These are phyloP conservation scores for Drosophila murphyi DNA, from an alignment of 1,140 invertebrate genomes.

Conservation along the genomic window DNA sequence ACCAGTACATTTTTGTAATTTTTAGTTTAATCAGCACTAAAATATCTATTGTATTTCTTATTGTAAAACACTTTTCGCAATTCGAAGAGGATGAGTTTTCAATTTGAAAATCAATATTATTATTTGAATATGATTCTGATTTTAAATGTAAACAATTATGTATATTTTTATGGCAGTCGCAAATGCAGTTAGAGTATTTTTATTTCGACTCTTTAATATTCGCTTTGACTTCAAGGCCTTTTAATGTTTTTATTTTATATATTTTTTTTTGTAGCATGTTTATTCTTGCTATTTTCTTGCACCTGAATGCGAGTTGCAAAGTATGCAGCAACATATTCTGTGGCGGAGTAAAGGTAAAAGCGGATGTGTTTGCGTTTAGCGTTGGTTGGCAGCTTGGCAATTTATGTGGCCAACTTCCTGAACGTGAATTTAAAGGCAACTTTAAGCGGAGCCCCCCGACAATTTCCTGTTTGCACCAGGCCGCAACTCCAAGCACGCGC, in stretches of 20 bases:
- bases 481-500: background rate
- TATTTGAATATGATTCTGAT: no score
- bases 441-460: slow-evolving; percentile 41
- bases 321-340: slow-evolving; percentile 45
- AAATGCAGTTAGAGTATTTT: background rate
- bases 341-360: slow-evolving; percentile 29
- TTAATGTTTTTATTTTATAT: slow-evolving; percentile 2
- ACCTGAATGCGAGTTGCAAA: slow-evolving; percentile 9
- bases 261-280: slow-evolving; percentile 27
- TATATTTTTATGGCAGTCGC: background rate
- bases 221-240: background rate
- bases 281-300: slow-evolving; percentile 12
- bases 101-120: background rate
- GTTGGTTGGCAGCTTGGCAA: slow-evolving; percentile 70
- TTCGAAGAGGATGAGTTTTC: no score
- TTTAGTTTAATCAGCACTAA: no score
- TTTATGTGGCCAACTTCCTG: slow-evolving; percentile 69
- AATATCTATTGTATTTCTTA: no score
- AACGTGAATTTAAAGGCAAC: slow-evolving; percentile 49
- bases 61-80: no score
- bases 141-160: background rate
- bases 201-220: background rate
- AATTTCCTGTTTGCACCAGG: slow-evolving; percentile 55
- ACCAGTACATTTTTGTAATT: no score
- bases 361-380: slow-evolving; percentile 75